A percentile compares a stretch with the other conserved stretches of the same genome.
phyloP scores from a whole-genome alignment of 2,113 vertebrate species.

The Micronisus gabar region DNA sequence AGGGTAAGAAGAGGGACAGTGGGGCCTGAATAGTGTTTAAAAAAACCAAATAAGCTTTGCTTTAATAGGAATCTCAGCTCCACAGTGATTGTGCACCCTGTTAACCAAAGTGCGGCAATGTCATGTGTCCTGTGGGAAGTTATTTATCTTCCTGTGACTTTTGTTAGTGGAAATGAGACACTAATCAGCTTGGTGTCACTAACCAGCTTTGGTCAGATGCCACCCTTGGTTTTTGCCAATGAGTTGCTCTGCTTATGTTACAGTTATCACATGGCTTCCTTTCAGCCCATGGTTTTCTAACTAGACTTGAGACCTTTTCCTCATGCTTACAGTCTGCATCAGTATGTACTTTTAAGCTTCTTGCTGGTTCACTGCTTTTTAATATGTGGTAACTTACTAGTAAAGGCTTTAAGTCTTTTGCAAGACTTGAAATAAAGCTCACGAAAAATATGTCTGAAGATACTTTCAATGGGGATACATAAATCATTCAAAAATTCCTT shows the following conservation, averaged over 20 bases:
- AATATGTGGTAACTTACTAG: not conserved
- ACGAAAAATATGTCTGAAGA: not conserved
- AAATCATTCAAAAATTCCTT: not conserved
- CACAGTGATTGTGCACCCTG: not conserved
- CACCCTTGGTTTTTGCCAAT: conserved; percentile 19
- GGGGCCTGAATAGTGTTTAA: not conserved
- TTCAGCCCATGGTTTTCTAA: not conserved
- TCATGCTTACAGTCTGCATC: not conserved
- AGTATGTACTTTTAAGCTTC: not conserved
- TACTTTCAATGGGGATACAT: not conserved
- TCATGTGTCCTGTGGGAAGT: conserved; percentile 18
- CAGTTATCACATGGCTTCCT: not conserved
- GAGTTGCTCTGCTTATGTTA: not conserved
- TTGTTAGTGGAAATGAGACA: conserved; percentile 23
- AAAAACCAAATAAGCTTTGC: not conserved
- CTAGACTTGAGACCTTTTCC: not conserved
- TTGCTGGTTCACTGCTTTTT: not conserved
- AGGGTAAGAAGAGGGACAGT: not conserved
- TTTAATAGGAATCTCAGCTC: not conserved
- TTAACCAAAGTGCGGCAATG: not conserved
- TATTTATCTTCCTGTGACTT: conserved; percentile 30
- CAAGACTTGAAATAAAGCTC: not conserved
- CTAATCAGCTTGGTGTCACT: conserved; percentile 40
- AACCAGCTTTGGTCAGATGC: conserved; percentile 37
- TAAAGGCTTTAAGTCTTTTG: not conserved